Evolutionary conservation across 2,888 invertebrate species (phyloP), one percentile per base, ranked within the genome.

Genomic region (Tenthredo livida): DNA sequence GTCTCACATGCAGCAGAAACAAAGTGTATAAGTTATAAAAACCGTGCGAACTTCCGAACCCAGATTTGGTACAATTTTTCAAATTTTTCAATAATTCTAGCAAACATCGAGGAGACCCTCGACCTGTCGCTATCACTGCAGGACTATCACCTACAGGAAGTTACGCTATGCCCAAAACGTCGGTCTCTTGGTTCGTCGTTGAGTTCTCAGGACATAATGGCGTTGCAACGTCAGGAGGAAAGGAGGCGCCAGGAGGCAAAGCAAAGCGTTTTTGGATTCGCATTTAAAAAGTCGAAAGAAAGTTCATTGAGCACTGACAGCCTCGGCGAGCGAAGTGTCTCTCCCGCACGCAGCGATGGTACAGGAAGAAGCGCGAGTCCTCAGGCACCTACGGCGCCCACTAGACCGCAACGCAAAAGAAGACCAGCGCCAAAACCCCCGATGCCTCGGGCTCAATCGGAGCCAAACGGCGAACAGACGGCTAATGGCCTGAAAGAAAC

Each of bases 131-230:
- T 95, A 87, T 95, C 95, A 0, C 92, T 96, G 72, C 95, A 95
- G 84, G 96, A 96, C 90, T 96, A 96, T 90, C 95, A 95, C 86
- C 94, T 96, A 73, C 95, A 95, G 86, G 96, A 96, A 92, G 95
- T 96, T 73, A 95, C 95, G 86, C 92, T 96, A 40, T 95, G 95
- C 70, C 93, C 94, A 9, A 95, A 94, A 87, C 92, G 92, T 70
- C 65, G 83, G 3, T 85, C 85, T 0, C 84, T 91, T 29, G 94
- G 95, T 50, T 93, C 94, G 1, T 93, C 94, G 25, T 91, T 94
- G 85, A 92, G 94, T 85, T 93, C 93, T 43, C 94, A 94, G 88
- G 95, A 95, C 88, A 95, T 95, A 88, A 95, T 95, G 94, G 94
- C 94, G 0, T 91, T 95, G 65, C 94, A 95, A 86, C 94, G 94